Conservation (phyloP, 2,888 invertebrate species). For the Apamea epomidion region DNA sequence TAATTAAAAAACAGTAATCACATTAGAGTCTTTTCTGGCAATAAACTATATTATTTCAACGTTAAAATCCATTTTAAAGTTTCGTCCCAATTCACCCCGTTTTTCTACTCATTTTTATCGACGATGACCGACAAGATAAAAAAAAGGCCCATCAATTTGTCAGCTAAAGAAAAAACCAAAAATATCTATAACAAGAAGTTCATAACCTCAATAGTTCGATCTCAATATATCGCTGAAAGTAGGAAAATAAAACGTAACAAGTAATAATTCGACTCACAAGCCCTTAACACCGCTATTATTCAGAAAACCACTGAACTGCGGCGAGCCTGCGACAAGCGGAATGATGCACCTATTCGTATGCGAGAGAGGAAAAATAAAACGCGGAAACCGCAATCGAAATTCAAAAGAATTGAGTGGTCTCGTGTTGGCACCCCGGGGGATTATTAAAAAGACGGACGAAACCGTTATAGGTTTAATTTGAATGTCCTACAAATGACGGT, state of each 20-base stretch:
- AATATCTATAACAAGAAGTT: no score
- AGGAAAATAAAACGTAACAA: conserved; percentile 7
- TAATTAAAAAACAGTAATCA: no score
- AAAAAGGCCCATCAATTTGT: no score
- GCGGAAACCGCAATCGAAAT: conserved; percentile 42
- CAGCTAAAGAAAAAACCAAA: no score
- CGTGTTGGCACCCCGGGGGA: conserved; percentile 7
- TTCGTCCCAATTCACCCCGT: no score
- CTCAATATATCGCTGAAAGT: neutral
- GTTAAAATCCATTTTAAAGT: no score
- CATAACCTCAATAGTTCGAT: neutral
- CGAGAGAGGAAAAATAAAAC: conserved; percentile 35
- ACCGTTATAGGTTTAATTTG: conserved; percentile 3
- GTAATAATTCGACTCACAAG: conserved; percentile 25
- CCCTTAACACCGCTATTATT: conserved; percentile 43
- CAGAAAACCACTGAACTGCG: conserved; percentile 31
- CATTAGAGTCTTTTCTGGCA: no score
- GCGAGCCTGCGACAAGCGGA: conserved; percentile 24
- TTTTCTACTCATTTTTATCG: no score
- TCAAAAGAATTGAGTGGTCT: conserved; percentile 48
- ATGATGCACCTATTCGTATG: conserved; percentile 25
- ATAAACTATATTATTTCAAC: no score
- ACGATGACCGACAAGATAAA: no score
- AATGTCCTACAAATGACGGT: neutral
- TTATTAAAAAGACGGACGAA: no score